Conservation (phyloP, 2,113 vertebrate genomes). For the Misgurnus mizolepis region DNA sequence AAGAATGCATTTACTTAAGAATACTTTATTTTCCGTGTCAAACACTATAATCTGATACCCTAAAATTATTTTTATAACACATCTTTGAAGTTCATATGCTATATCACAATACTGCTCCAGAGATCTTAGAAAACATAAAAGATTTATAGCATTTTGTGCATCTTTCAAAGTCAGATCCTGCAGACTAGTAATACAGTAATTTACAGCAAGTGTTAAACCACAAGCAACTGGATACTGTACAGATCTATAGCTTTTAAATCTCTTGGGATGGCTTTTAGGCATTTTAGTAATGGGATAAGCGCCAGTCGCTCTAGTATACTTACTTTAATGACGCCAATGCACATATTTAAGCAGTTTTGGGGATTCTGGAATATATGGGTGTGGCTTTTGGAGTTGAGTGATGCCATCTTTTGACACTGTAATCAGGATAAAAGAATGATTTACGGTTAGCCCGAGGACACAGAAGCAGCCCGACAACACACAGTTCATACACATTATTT, state of each 20-base stretch:
- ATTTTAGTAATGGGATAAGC: conserved; percentile 12
- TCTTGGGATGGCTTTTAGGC: background rate
- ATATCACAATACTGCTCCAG: background rate
- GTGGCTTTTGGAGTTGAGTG: conserved; percentile 1
- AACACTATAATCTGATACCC: too few relatives aligned
- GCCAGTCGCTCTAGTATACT: background rate
- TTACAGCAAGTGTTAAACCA: conserved; percentile 1
- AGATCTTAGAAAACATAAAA: background rate
- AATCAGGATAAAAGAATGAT: background rate
- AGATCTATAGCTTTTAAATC: conserved; percentile 3
- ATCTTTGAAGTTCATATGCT: too few relatives aligned
- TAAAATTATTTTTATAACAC: too few relatives aligned
- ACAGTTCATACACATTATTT: background rate
- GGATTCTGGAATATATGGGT: background rate
- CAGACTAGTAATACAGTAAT: conserved; percentile 7
- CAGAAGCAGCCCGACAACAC: background rate
- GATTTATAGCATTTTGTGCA: background rate
- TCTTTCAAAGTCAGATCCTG: background rate
- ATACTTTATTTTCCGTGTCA: too few relatives aligned
- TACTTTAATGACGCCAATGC: conserved; percentile 1
- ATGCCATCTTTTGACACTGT: background rate
- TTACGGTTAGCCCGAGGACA: conserved; percentile 5
- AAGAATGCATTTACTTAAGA: too few relatives aligned
- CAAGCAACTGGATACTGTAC: conserved; percentile 6
- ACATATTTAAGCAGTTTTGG: background rate